A percentile compares a stretch with the other conserved stretches of the same genome.
Evolutionary conservation across 2,797 vertebrate species (phyloP).

Genomic region (Parauchenoglanis ngamensis): DNA sequence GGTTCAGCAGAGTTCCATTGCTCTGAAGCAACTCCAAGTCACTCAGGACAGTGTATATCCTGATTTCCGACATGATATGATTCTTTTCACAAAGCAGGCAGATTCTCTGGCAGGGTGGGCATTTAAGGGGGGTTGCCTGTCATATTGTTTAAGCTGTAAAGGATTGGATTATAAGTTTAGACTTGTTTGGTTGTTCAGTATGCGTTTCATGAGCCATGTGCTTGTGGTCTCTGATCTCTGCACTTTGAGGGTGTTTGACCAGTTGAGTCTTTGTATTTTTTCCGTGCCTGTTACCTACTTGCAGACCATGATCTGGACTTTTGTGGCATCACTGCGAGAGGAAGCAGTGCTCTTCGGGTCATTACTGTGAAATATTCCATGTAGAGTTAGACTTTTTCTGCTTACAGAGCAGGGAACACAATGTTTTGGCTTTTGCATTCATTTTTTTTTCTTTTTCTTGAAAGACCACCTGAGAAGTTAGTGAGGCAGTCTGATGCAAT

Average conservation of each 20-base stretch:
- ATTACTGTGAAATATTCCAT: constrained; percentile 34
- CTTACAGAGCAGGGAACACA: constrained; percentile 6
- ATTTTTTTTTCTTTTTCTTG: not conserved
- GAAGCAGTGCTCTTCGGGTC: constrained; percentile 33
- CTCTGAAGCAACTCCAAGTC: constrained; percentile 5
- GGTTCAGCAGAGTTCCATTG: not conserved
- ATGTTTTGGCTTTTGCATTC: constrained; percentile 24
- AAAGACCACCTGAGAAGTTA: constrained; percentile 10
- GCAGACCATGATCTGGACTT: constrained; percentile 27
- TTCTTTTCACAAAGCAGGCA: not conserved
- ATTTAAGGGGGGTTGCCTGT: not conserved
- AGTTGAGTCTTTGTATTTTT: not conserved
- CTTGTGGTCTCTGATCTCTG: constrained; percentile 9
- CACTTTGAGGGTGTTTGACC: not conserved
- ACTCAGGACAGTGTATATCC: not conserved
- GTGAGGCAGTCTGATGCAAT: not conserved
- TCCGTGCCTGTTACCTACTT: constrained; percentile 13
- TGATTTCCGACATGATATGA: not conserved
- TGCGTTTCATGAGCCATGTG: not conserved
- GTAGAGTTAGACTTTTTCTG: constrained; percentile 9
- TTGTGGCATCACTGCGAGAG: constrained; percentile 17
- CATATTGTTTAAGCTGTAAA: constrained; percentile 5
- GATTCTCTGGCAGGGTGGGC: not conserved
- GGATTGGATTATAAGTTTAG: not conserved
- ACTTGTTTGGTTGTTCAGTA: not conserved